Evolutionary conservation across 2,113 vertebrate species (phyloP).

Genomic region (Lasiurus borealis): DNA sequence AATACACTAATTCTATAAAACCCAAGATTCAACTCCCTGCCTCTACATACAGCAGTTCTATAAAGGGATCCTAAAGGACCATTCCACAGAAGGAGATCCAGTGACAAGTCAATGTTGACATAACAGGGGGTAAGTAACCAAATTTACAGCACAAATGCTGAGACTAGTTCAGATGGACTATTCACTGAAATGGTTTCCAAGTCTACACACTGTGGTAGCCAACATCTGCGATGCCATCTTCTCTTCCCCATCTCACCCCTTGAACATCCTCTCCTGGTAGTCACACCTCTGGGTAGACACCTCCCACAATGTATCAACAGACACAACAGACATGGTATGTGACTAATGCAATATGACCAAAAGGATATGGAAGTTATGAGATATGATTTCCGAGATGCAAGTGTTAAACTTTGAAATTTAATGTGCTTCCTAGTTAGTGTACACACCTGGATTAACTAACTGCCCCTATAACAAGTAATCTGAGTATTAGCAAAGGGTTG

Average conservation of each 20-base stretch:
- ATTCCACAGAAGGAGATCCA: conserved; percentile 53
- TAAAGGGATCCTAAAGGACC: conserved; percentile 61
- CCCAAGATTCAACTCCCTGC: background rate
- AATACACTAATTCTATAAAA: background rate
- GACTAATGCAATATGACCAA: background rate
- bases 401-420: background rate
- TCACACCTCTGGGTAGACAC: background rate
- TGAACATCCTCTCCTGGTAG: background rate
- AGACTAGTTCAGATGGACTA: background rate
- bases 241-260: too few species aligned
- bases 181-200: background rate
- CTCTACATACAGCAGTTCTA: conserved; percentile 47
- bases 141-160: conserved; percentile 67
- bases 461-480: background rate
- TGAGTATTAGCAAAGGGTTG: background rate
- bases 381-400: background rate
- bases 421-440: background rate
- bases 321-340: background rate
- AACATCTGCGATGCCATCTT: background rate
- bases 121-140: conserved; percentile 60
- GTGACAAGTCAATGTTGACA: background rate
- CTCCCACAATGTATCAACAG: background rate
- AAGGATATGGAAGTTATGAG: background rate
- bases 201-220: background rate
- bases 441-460: background rate